These are phyloP conservation scores for Drosophila sp. DNA, from an alignment of 1,140 invertebrate genomes.

Conservation along the genomic window DNA sequence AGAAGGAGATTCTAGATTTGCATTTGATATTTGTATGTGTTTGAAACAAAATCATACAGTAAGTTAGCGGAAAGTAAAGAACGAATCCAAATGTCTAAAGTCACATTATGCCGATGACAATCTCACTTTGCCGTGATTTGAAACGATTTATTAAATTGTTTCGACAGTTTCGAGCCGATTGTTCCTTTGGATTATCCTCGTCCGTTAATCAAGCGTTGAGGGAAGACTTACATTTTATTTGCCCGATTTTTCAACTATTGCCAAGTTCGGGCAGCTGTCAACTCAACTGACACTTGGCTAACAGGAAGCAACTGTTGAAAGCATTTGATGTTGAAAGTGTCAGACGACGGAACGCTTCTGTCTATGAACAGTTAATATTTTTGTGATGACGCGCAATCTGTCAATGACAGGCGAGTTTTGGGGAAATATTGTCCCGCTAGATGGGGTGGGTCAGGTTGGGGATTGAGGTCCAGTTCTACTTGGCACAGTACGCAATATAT, in stretches of 20 bases:
- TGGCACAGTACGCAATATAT: slow-evolving; percentile 51
- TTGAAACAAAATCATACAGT: not conserved
- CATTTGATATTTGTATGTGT: slow-evolving; percentile 35
- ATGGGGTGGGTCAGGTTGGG: too few relatives aligned
- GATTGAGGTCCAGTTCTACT: slow-evolving; percentile 8
- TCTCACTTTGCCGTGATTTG: not conserved
- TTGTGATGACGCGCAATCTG: slow-evolving; percentile 74
- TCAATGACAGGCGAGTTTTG: slow-evolving; percentile 62
- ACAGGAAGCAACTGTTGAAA: slow-evolving; percentile 51
- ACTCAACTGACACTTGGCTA: slow-evolving; percentile 14
- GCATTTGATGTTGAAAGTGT: too few relatives aligned
- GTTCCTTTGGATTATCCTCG: slow-evolving; percentile 31
- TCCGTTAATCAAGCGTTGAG: slow-evolving; percentile 24
- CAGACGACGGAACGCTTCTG: slow-evolving; percentile 42
- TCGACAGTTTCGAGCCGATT: slow-evolving; percentile 27
- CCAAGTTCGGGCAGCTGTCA: slow-evolving; percentile 14
- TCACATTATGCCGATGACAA: too few relatives aligned
- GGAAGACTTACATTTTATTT: slow-evolving; percentile 58
- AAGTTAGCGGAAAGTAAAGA: not conserved
- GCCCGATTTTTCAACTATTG: slow-evolving; percentile 59
- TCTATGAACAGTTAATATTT: slow-evolving; percentile 80
- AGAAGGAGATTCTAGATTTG: slow-evolving; percentile 34
- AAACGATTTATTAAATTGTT: slow-evolving; percentile 56
- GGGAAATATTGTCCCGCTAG: too few relatives aligned
- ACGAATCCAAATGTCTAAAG: not conserved